A percentile compares a stretch with the other conserved stretches of the same genome.
These are phyloP conservation scores for Drosophila tristis DNA, from an alignment of 1,140 invertebrate genomes.

Conservation along the genomic window DNA sequence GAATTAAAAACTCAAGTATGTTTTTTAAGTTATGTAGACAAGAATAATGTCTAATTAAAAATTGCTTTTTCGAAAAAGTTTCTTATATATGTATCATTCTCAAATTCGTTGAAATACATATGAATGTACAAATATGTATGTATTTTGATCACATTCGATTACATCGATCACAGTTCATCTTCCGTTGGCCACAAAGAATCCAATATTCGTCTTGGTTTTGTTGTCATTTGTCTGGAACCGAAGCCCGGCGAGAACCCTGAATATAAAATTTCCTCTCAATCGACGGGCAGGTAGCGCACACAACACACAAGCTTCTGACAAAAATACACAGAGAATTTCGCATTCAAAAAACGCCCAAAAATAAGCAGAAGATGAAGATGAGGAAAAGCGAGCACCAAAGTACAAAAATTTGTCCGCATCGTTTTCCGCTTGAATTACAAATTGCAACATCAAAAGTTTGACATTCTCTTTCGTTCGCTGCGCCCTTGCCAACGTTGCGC, in stretches of 20 bases:
- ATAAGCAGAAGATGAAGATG: conserved; percentile 26
- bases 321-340: conserved; percentile 17
- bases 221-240: conserved; percentile 33
- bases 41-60: too few relatives aligned
- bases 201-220: conserved; percentile 46
- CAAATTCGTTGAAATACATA: neutral
- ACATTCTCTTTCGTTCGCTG: conserved; percentile 67
- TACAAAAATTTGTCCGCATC: conserved; percentile 76
- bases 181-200: conserved; percentile 25
- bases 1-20: too few relatives aligned
- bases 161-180: conserved; percentile 36
- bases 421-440: conserved; percentile 84
- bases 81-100: too few relatives aligned
- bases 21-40: too few relatives aligned
- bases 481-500: conserved; percentile 6
- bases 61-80: too few relatives aligned
- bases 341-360: conserved; percentile 35
- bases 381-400: conserved; percentile 23
- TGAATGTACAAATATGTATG: conserved; percentile 1
- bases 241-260: conserved; percentile 29
- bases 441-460: conserved; percentile 84
- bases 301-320: conserved; percentile 19
- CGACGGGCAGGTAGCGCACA: conserved; percentile 26
- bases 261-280: conserved; percentile 63
- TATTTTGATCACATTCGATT: conserved; percentile 1